phyloP scores from a whole-genome alignment of 2,888 invertebrate genomes.

The Chrysomela aeneicollis region DNA sequence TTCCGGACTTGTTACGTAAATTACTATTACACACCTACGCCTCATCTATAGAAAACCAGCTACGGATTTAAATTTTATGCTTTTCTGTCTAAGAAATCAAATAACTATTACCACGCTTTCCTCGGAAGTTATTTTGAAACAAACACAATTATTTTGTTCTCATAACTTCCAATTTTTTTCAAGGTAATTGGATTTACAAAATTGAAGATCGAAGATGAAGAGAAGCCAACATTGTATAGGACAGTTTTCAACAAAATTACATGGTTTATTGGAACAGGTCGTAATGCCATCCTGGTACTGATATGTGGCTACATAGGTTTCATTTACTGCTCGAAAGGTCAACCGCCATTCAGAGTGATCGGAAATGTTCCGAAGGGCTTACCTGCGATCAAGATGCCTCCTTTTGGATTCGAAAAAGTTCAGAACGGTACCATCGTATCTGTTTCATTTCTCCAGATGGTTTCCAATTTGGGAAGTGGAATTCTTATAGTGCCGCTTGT shows the following conservation, averaged over 20 bases:
- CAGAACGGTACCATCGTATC: constrained; percentile 58
- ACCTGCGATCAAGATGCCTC: constrained; percentile 72
- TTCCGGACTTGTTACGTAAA: too few species aligned
- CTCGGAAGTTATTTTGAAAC: too few species aligned
- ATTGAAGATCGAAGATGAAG: constrained; percentile 63
- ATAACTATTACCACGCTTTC: too few species aligned
- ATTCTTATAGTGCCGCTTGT: constrained; percentile 87
- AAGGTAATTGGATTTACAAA: constrained; percentile 72
- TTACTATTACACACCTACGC: too few species aligned
- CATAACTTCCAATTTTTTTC: too few species aligned
- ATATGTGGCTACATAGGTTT: constrained; percentile 74
- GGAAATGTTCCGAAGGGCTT: constrained; percentile 81
- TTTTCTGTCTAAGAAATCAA: too few species aligned
- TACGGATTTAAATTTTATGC: too few species aligned
- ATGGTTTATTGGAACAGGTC: constrained; percentile 81
- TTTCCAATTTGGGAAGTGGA: constrained; percentile 83
- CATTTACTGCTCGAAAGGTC: constrained; percentile 67
- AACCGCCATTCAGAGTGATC: constrained; percentile 83
- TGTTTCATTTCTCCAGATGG: constrained; percentile 73
- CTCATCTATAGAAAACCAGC: too few species aligned
- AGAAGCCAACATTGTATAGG: constrained; percentile 46
- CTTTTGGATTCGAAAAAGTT: constrained; percentile 68
- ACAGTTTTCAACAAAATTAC: constrained; percentile 70
- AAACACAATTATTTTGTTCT: too few species aligned
- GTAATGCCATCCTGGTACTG: constrained; percentile 85